phyloP scores from a whole-genome alignment of 2,797 vertebrate genomes.

The Ptychobarbus kaznakovi region DNA sequence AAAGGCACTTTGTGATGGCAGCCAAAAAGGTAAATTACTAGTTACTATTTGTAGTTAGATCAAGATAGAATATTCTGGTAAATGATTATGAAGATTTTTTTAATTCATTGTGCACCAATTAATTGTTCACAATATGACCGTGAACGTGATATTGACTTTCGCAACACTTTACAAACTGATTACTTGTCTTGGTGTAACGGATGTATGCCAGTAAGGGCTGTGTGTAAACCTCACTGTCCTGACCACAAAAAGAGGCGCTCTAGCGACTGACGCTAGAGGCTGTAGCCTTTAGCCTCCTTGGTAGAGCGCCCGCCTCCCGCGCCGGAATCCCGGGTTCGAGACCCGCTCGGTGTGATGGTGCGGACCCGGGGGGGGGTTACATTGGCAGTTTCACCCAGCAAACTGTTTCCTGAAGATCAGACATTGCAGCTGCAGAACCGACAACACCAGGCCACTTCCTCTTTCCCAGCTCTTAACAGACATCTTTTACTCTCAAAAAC shows the following conservation, averaged over 20 bases:
- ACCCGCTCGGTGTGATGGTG: too few species aligned
- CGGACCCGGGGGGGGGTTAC: too few species aligned
- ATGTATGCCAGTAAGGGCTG: too few species aligned
- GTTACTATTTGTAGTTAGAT: background rate
- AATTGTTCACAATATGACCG: background rate
- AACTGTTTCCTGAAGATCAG: background rate
- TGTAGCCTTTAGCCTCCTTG: too few species aligned
- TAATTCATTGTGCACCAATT: too few species aligned
- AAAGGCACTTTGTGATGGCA: background rate
- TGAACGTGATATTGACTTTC: background rate
- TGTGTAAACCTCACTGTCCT: too few species aligned
- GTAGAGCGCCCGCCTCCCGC: too few species aligned
- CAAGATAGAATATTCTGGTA: background rate
- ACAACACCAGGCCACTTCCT: slow-evolving; percentile 30
- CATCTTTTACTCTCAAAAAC: background rate
- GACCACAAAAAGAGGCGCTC: too few species aligned
- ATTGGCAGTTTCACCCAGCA: background rate
- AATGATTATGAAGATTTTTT: background rate
- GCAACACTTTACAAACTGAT: background rate
- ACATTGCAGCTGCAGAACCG: background rate
- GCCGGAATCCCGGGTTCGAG: too few species aligned
- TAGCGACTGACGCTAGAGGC: too few species aligned
- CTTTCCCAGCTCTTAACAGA: slow-evolving; percentile 12
- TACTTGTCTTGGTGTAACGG: background rate
- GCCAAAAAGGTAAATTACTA: background rate